Conservation (phyloP, 2,888 invertebrate species). For the Leptopilina syphax region DNA sequence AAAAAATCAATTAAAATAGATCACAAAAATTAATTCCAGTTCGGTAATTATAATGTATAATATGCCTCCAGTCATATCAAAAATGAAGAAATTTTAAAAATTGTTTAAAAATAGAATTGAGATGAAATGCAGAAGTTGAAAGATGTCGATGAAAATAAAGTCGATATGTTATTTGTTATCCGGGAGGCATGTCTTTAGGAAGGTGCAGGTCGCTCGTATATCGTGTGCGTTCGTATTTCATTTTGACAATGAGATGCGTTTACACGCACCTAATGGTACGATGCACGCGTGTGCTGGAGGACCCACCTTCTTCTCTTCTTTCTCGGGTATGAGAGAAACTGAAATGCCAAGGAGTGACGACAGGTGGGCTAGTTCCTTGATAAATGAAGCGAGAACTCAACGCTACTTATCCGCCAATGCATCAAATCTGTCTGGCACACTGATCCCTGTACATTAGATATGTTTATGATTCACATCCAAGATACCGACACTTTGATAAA, state of each 20-base stretch:
- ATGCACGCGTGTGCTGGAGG: slow-evolving; percentile 21
- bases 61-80: no score
- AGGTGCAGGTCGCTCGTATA: slow-evolving; percentile 25
- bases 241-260: slow-evolving; percentile 41
- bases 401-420: slow-evolving; percentile 68
- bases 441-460: slow-evolving; percentile 40
- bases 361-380: slow-evolving; percentile 60
- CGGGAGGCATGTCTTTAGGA: not conserved
- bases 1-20: no score
- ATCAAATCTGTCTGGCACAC: slow-evolving; percentile 63
- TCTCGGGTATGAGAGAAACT: slow-evolving; percentile 14
- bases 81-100: no score
- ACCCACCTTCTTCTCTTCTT: not conserved
- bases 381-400: slow-evolving; percentile 69
- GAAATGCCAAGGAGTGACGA: slow-evolving; percentile 33
- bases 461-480: slow-evolving; percentile 49
- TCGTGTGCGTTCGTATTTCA: slow-evolving; percentile 35
- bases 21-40: no score
- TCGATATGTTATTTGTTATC: slow-evolving; percentile 15
- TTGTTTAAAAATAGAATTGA: not conserved
- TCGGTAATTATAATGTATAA: no score
- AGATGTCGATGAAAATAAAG: slow-evolving; percentile 8
- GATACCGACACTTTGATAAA: slow-evolving; percentile 39
- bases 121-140: not conserved
- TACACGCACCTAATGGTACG: slow-evolving; percentile 35